Evolutionary conservation across 2,113 vertebrate genomes (phyloP).

Genomic region (Pungitius pungitius): DNA sequence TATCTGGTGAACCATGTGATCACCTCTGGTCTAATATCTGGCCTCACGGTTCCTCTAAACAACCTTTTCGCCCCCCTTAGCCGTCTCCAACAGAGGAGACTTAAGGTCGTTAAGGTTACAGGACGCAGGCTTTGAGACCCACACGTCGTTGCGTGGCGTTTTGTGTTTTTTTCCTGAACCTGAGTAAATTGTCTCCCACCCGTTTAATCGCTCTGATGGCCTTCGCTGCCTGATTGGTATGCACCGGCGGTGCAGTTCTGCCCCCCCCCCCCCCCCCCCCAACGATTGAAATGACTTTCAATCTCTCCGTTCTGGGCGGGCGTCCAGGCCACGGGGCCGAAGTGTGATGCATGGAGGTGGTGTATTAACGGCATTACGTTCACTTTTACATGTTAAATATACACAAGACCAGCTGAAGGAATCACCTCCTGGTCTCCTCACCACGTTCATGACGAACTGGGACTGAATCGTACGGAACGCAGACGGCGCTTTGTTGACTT

Average conservation of each 20-base stretch:
- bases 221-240: conserved; percentile 55
- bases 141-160: not conserved
- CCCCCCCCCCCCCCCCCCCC: no score
- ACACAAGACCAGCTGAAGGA: no score
- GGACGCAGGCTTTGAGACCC: not conserved
- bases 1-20: no score
- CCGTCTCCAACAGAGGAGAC: no score
- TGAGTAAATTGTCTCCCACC: conserved; percentile 22
- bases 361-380: conserved; percentile 58
- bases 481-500: no score
- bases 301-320: conserved; percentile 74
- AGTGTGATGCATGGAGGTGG: conserved; percentile 64
- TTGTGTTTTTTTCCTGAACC: not conserved
- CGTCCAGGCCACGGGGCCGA: conserved; percentile 57
- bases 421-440: no score
- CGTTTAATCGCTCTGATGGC: conserved; percentile 15
- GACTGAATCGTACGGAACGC: no score
- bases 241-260: conserved; percentile 40
- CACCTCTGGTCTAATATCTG: no score
- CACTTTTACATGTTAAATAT: no score
- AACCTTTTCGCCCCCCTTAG: no score
- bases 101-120: not conserved
- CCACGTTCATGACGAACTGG: no score
- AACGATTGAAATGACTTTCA: conserved; percentile 71
- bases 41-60: no score